A percentile compares a stretch with the other conserved stretches of the same genome.
phyloP scores from a whole-genome alignment of 2,797 vertebrate genomes.

The Danio aesculapii region DNA sequence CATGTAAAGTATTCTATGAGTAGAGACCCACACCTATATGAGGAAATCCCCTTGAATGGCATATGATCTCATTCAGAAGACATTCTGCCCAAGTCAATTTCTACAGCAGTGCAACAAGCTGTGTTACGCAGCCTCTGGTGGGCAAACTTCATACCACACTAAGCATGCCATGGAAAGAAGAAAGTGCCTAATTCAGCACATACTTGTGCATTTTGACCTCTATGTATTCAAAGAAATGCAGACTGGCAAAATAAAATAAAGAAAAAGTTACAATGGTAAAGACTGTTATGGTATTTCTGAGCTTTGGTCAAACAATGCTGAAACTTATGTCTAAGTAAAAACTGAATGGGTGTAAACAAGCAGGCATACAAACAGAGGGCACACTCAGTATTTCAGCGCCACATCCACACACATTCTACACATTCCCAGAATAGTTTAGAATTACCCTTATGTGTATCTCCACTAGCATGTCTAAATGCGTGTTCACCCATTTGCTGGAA shows the following conservation, averaged over 20 bases:
- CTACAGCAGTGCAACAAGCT: constrained; percentile 42
- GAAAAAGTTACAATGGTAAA: background rate
- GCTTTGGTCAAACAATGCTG: constrained; percentile 3
- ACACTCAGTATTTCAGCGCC: constrained; percentile 57
- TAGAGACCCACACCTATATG: constrained; percentile 73
- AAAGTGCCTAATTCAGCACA: constrained; percentile 27
- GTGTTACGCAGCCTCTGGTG: constrained; percentile 52
- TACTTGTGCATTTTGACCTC: background rate
- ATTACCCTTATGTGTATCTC: constrained; percentile 50
- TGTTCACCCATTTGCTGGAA: background rate
- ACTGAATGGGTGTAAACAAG: constrained; percentile 49
- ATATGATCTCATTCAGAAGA: constrained; percentile 75
- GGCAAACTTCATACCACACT: constrained; percentile 41
- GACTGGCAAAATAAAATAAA: background rate
- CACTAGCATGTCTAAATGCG: constrained; percentile 1
- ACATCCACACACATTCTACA: constrained; percentile 64
- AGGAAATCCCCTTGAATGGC: constrained; percentile 74
- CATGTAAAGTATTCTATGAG: constrained; percentile 27
- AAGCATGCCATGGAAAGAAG: constrained; percentile 4
- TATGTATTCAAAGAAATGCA: background rate
- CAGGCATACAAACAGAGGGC: constrained; percentile 44
- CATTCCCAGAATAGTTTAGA: constrained; percentile 37
- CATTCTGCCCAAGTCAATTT: constrained; percentile 69
- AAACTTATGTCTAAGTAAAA: constrained; percentile 49
- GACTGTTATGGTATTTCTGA: background rate